Base-by-base conservation (phyloP, 2,797 vertebrate species). In the Emydoidea blandingii region DNA sequence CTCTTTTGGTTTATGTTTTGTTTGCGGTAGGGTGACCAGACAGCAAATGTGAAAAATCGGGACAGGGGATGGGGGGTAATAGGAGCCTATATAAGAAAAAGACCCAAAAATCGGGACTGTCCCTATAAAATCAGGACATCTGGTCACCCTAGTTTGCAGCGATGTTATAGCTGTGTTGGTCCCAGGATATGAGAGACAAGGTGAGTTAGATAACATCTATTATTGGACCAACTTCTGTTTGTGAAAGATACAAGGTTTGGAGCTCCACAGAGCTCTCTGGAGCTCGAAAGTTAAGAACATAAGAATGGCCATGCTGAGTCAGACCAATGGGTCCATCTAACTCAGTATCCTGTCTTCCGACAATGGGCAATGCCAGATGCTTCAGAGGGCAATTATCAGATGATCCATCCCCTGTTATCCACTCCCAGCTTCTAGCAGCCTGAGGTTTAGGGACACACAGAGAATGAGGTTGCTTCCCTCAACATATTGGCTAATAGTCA, bases 1-100 rank as follows among this genome's bases (percentile, higher is more conserved):
- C 0, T 18, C 62, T 29, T 68, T 1, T 0, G 12, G 10, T 44
- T 37, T 65, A n/a, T 68, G 37, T 37, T 68, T 37, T 37, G 9
- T 23, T 68, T 44, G 44, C 8, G 44, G 44, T 44, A 44, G 44
- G 44, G 44, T 44, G 44, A 44, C 44, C 44, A 44, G 44, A 44
- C 6, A 44, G 44, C 44, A 44, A 44, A 44, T 44, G 44, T 44
- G 44, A 44, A 44, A 44, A 44, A 44, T 44, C 44, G 44, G 44
- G 44, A 44, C 44, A 44, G 44, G 6, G 44, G 44, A 44, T 44
- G 44, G 44, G 44, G 44, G 44, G 44, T 44, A 44, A 44, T 44
- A 44, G 44, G 44, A 44, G 44, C 44, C 44, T 44, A 44, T 44
- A 44, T 44, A 44, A 44, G 44, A 44, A 44, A 44, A 44, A 44